Evolutionary conservation across 2,113 vertebrate genomes (phyloP), one percentile per base, ranked within the genome.

Genomic region (Sakesphorus luctuosus): DNA sequence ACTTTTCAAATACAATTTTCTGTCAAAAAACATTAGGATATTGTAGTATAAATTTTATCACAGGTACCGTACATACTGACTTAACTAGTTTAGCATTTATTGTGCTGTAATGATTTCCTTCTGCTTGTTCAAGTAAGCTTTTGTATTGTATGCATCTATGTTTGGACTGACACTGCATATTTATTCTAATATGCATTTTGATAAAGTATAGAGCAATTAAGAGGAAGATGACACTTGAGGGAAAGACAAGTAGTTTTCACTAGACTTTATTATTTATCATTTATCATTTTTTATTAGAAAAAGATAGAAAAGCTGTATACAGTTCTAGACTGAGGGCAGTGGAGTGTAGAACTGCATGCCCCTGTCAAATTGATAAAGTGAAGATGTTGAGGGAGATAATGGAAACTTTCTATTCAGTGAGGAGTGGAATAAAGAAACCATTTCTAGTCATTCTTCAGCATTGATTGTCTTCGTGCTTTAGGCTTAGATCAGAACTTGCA

Each of bases 301-400:
- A 91, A 95, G 92, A 93, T 85, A 96, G 81, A 98, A 97, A 97
- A 97, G 96, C 97, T 97, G 83, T 95, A 72, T 93, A 93, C 36
- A 56, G 81, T 96, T 96, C 94, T 94, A 95, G 97, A 98, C 97
- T 98, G 98, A 98, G 98, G 97, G 98, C 97, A 97, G 85, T 93
- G 91, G 97, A 98, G 98, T 98, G 98, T 98, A 98, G 97, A 98
- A 97, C 94, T 36, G 91, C 97, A 98, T 96, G 95, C 95, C 97
- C 96, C 98, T 99, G 98, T 99, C 99, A 99, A 97, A 98, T 98
- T 99, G 99, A 99, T 99, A 97, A 98, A 99, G 99, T 99, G 99
- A 99, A 98, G 98, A 99, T 99, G 98, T 98, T 98, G 98, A 98
- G 97, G 79, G 97, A 99, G 99, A 99, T 99, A 99, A 99, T 99